Evolutionary conservation across 1,140 invertebrate genomes (phyloP).

Genomic region (Cephus cinctus): DNA sequence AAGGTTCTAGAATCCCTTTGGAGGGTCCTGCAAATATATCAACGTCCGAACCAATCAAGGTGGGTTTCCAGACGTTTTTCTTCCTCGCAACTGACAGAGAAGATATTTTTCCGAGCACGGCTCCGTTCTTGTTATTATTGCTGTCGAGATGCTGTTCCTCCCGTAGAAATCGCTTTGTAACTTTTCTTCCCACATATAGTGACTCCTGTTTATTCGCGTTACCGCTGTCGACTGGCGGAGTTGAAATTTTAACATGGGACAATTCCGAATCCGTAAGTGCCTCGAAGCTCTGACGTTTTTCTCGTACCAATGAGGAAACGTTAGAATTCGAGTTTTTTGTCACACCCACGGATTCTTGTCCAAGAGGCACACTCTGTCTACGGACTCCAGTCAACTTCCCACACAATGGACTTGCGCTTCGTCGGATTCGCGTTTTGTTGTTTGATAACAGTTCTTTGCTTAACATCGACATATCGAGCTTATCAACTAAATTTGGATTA

Average conservation of each 20-base stretch:
- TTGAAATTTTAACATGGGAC: conserved; percentile 13
- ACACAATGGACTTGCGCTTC: too few species aligned
- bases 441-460: conserved; percentile 57
- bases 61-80: conserved; percentile 18
- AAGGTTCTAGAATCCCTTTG: conserved; percentile 55
- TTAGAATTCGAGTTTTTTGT: not conserved
- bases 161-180: too few species aligned
- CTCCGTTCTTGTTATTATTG: conserved; percentile 35
- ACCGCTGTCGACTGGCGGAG: not conserved
- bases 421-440: conserved; percentile 36
- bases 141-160: conserved; percentile 20
- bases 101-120: conserved; percentile 1
- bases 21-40: conserved; percentile 31
- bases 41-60: conserved; percentile 29
- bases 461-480: conserved; percentile 64
- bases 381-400: too few species aligned
- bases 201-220: conserved; percentile 17
- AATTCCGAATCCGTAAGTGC: conserved; percentile 18
- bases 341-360: not conserved
- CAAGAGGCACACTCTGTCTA: too few species aligned
- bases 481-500: conserved; percentile 55
- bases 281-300: conserved; percentile 31
- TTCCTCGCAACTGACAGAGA: conserved; percentile 26
- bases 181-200: too few species aligned
- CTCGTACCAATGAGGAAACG: not conserved